phyloP scores from a whole-genome alignment of 1,140 invertebrate genomes.

The Lerema accius region DNA sequence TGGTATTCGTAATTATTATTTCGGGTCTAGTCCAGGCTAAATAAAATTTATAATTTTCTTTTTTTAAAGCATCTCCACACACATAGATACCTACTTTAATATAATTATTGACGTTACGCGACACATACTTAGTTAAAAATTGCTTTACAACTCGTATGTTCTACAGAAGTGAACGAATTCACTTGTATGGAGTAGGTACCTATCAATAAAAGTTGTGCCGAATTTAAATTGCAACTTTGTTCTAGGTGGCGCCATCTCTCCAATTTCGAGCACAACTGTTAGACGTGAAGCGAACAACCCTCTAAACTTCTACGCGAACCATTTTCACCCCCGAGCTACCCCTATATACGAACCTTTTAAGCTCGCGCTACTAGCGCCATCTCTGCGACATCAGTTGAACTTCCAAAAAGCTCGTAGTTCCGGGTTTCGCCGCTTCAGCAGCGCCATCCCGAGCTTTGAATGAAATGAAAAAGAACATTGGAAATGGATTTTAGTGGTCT shows the following conservation, averaged over 20 bases:
- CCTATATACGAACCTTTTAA: constrained; percentile 43
- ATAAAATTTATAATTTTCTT: too few species aligned
- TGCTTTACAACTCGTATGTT: too few species aligned
- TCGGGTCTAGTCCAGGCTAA: too few species aligned
- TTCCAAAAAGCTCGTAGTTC: constrained; percentile 66
- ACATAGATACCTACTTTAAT: too few species aligned
- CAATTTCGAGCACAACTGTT: constrained; percentile 33
- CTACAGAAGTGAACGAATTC: too few species aligned
- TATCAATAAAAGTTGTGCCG: too few species aligned
- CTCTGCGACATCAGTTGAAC: constrained; percentile 68
- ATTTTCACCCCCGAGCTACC: constrained; percentile 49
- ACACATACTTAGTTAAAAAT: too few species aligned
- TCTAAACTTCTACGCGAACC: constrained; percentile 35
- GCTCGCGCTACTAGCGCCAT: constrained; percentile 57
- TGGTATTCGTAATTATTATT: too few species aligned
- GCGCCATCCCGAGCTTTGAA: constrained; percentile 69
- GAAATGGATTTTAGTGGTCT: constrained; percentile 48
- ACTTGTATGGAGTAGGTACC: too few species aligned
- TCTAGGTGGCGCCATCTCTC: constrained; percentile 59
- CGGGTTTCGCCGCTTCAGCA: constrained; percentile 47
- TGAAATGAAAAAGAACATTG: constrained; percentile 49
- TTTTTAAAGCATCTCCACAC: too few species aligned
- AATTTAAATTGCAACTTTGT: background rate
- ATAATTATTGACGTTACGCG: too few species aligned
- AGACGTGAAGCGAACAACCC: constrained; percentile 44